Evolutionary conservation across 2,113 vertebrate genomes (phyloP), one percentile per base, ranked within the genome.

Genomic region (Xenotilapia leptura): DNA sequence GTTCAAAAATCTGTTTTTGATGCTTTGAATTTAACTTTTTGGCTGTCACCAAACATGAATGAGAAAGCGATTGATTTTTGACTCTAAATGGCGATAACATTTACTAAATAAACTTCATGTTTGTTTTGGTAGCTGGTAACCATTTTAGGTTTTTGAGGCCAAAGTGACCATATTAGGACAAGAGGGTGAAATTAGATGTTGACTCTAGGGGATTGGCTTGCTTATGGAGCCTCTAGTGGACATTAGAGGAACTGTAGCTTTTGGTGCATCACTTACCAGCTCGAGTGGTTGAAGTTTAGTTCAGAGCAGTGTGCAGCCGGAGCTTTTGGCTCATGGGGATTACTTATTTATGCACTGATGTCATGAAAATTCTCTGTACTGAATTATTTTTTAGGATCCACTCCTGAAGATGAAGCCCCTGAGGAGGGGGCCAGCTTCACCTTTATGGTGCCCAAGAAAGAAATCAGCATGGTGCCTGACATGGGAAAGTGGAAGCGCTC

Each of bases 401-500:
- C 94, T 83, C 84, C 96, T 38, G 97, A 98, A 92, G 97, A 98
- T 92, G 95, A 94, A 70, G 21, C 90, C 15, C 65, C 87, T 36
- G 86, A 93, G 23, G 91, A 87, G 88, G 88, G 96, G 33, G 62
- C 90, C 81, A 91, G 89, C 80, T 93, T 95, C 81, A 95, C 73
- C 92, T 99, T 97, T 92, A 96, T 97, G 94, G 91, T 99, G 60
- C 98, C 99, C 12, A 98, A 96, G 92, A 99, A 99, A 91, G 98
- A 99, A 94, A 99, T 99, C 92, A 98, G 97, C 77, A 97, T 97
- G 92, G 98, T 99, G 45, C 96, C 98, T 0, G 98, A 99, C 93
- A 99, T 99, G 99, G 97, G 96, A 81, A 99, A 99, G 91, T 99
- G 99, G 99, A 99, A 98, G 80, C 95, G 97, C 5, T 99, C 99